Percentiles rank a stretch among this genome's conserved stretches.
Conservation (phyloP, 2,888 invertebrate genomes). For the Caenorhabditis parvicauda region DNA sequence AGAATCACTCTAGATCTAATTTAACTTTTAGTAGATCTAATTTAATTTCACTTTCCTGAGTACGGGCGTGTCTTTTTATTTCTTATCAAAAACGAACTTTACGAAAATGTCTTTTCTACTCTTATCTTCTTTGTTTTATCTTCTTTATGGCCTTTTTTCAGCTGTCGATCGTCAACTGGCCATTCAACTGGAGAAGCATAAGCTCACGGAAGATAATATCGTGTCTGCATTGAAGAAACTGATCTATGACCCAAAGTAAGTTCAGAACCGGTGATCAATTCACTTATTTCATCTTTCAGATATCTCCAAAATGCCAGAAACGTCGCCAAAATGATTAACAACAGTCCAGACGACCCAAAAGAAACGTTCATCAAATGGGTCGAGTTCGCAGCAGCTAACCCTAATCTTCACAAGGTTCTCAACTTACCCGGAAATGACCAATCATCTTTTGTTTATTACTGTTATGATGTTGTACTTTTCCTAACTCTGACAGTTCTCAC, state of each 20-base stretch:
- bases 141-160: slow-evolving; percentile 1
- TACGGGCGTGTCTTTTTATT: too few species aligned
- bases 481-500: background rate
- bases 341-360: slow-evolving; percentile 21
- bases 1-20: too few species aligned
- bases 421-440: slow-evolving; percentile 17
- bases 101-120: too few species aligned
- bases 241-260: slow-evolving; percentile 14
- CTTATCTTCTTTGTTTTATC: background rate
- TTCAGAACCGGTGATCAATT: background rate
- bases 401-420: slow-evolving; percentile 16
- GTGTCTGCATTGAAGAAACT: slow-evolving; percentile 12
- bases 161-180: slow-evolving; percentile 27
- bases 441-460: slow-evolving; percentile 19
- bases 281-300: slow-evolving; percentile 4
- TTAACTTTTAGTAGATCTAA: too few species aligned
- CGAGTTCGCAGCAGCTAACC: slow-evolving; percentile 27
- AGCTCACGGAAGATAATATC: slow-evolving; percentile 13
- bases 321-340: slow-evolving; percentile 23
- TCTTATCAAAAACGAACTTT: too few species aligned
- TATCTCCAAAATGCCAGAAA: slow-evolving; percentile 18
- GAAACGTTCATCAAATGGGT: slow-evolving; percentile 26
- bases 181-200: slow-evolving; percentile 13
- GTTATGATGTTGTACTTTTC: slow-evolving; percentile 7
- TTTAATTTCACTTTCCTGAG: too few species aligned